These are phyloP conservation scores for Eulemur coronatus DNA, from an alignment of 2,797 vertebrate species.

Conservation along the genomic window DNA sequence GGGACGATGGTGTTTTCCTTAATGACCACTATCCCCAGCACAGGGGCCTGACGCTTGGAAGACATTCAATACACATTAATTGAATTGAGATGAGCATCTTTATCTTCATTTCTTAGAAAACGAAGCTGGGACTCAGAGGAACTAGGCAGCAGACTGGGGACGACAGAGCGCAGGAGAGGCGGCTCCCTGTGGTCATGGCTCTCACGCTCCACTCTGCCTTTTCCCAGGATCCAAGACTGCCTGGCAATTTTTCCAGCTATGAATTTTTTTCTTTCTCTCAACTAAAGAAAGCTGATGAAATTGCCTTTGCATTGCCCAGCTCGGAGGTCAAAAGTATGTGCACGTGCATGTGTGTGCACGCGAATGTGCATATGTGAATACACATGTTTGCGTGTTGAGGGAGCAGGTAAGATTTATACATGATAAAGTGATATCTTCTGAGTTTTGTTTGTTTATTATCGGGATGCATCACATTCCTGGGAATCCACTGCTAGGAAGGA, in stretches of 20 bases:
- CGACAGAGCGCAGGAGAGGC: neutral
- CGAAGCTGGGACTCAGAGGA: neutral
- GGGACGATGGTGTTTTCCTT: neutral
- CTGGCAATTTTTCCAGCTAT: neutral
- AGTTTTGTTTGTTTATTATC: neutral
- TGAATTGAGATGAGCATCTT: neutral
- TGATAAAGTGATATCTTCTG: neutral
- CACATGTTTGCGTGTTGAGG: neutral
- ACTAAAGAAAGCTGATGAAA: neutral
- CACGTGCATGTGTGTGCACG: no score
- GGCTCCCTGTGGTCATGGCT: neutral
- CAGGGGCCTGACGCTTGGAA: neutral
- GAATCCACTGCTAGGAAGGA: neutral
- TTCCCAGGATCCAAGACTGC: neutral
- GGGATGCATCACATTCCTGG: neutral
- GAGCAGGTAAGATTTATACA: neutral
- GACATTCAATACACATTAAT: neutral
- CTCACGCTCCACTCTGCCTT: neutral
- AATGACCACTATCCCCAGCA: neutral
- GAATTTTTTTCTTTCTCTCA: constrained; percentile 18
- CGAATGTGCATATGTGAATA: no score
- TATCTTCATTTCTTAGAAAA: neutral
- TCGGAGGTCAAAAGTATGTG: neutral
- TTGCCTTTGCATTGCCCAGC: neutral
- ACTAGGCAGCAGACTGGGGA: neutral